phyloP scores from a whole-genome alignment of 1,140 invertebrate species.

The Glomeris maerens region DNA sequence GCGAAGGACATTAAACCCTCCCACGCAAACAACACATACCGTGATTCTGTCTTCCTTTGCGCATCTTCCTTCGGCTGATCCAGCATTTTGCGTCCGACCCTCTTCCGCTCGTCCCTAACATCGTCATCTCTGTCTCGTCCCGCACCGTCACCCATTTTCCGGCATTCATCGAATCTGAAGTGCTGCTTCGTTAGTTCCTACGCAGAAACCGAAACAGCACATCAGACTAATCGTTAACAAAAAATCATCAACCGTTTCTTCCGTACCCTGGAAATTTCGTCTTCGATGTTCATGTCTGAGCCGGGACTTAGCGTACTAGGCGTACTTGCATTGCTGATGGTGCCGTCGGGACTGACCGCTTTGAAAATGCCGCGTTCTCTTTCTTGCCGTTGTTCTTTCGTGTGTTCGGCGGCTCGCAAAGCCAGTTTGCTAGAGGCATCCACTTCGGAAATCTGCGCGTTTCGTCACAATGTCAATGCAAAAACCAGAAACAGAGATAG shows the following conservation, averaged over 20 bases:
- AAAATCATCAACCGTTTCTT: neutral
- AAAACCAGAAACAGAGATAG: neutral
- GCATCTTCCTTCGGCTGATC: constrained; percentile 23
- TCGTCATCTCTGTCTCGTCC: neutral
- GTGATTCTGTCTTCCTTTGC: neutral
- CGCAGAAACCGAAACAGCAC: neutral
- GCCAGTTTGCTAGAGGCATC: constrained; percentile 18
- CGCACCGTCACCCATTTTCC: neutral
- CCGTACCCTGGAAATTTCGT: constrained; percentile 20
- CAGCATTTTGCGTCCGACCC: constrained; percentile 23
- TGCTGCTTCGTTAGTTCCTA: neutral
- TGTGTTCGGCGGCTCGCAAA: constrained; percentile 22
- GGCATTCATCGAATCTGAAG: neutral
- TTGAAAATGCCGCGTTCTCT: constrained; percentile 11
- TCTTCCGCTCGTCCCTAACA: constrained; percentile 21
- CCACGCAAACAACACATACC: neutral
- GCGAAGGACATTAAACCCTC: neutral
- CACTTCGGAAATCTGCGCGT: constrained; percentile 8
- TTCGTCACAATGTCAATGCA: neutral
- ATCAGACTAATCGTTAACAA: neutral
- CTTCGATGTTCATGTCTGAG: constrained; percentile 9
- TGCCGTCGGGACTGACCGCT: neutral
- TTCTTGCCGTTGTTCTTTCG: constrained; percentile 21
- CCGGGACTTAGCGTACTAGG: constrained; percentile 15
- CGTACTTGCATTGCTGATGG: constrained; percentile 8